Evolutionary conservation across 2,797 vertebrate species (phyloP), one percentile per base, ranked within the genome.

Genomic region (Pagetopsis macropterus): DNA sequence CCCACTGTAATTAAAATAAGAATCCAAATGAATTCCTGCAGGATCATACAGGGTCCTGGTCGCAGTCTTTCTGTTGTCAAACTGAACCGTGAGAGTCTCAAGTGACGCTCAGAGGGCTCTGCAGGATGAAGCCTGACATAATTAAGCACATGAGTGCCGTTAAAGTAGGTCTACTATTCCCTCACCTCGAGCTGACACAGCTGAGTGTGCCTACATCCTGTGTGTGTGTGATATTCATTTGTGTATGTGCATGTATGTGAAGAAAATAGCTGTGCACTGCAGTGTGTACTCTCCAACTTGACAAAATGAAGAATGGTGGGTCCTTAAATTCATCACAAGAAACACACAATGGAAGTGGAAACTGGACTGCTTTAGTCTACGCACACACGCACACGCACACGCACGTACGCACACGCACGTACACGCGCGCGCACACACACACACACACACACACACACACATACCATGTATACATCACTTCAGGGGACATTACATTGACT

Each of bases 221-320:
- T 55, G 65, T 41, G 44, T 37, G 54, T 66, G 57, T 52, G 43
- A 61, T 76, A 70, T 67, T 65, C 60, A 54, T 76, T 67, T 71
- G 60, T 70, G 66, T 66, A 57, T 21, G 65, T 73, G 60, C 67
- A 52, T 71, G 67, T 55, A 41, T 72, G 76, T 58, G 48, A 70
- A 68, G 57, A 9, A 67, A 86, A 75, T 27, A 76, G 65, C 73
- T 69, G 72, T 69, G 65, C 75, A 70, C 58, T 49, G 56, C 50
- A 52, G 72, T 65, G 72, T 84, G 74, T 87, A 83, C 81, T 45
- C 60, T 78, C 73, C 64, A 14, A 64, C 84, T 77, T 87, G 90
- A 92, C 91, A 91, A 89, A 89, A 91, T 90, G 81, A 90, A 87
- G 84, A 88, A 91, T 87, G 82, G 87, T 64, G 62, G 75, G 12